phyloP scores from a whole-genome alignment of 2,888 invertebrate genomes.

The Hyles lineata region DNA sequence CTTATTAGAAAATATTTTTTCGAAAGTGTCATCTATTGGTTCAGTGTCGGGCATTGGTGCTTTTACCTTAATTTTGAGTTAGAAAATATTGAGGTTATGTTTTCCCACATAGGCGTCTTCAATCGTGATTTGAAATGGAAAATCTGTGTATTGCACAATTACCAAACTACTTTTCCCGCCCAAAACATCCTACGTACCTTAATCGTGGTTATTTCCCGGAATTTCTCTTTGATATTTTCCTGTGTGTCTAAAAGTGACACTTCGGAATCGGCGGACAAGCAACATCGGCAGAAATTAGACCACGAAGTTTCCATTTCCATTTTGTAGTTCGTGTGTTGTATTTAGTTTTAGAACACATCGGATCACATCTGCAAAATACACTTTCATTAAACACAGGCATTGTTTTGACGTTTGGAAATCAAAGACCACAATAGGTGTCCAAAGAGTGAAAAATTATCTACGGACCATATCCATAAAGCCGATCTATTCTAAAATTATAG shows the following conservation, averaged over 20 bases:
- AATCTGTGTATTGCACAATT: constrained; percentile 9
- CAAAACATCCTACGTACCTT: constrained; percentile 54
- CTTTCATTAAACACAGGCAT: constrained; percentile 59
- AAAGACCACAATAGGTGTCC: constrained; percentile 74
- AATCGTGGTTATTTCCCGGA: constrained; percentile 72
- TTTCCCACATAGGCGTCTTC: not conserved
- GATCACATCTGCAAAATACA: constrained; percentile 68
- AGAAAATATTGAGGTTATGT: constrained; percentile 4
- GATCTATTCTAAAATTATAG: constrained; percentile 81
- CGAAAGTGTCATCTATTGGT: no score
- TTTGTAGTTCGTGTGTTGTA: constrained; percentile 54
- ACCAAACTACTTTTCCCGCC: constrained; percentile 6
- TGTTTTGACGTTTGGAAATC: constrained; percentile 75
- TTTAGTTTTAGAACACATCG: constrained; percentile 58
- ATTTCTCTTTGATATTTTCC: constrained; percentile 68
- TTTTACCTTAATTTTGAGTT: not conserved
- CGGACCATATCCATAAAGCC: constrained; percentile 82
- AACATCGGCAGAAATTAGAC: constrained; percentile 79
- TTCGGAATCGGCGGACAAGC: constrained; percentile 72
- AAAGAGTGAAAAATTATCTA: constrained; percentile 84
- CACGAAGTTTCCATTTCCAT: constrained; percentile 70
- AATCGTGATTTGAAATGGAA: not conserved
- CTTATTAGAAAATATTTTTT: no score
- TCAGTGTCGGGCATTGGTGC: no score
- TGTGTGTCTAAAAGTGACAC: constrained; percentile 72